phyloP scores from a whole-genome alignment of 2,113 vertebrate genomes.

The Odocoileus virginianus region DNA sequence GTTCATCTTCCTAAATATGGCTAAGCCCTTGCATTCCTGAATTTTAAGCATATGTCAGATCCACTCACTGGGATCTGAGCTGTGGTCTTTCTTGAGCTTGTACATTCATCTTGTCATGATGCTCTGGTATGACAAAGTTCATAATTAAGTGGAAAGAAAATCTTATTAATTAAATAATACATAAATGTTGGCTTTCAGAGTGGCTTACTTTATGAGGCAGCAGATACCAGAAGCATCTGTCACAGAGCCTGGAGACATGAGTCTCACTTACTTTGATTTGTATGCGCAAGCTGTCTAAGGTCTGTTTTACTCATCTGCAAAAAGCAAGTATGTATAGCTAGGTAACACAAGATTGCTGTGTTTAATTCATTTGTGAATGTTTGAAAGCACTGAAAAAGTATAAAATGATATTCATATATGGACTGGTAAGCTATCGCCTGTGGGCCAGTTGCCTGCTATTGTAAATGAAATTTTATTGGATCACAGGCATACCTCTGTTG shows the following conservation, averaged over 20 bases:
- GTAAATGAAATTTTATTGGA: background rate
- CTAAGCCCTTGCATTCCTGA: background rate
- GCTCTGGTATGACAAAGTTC: background rate
- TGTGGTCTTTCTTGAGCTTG: background rate
- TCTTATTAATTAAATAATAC: background rate
- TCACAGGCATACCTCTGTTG: background rate
- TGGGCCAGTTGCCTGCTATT: background rate
- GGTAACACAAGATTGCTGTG: background rate
- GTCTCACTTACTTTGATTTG: background rate
- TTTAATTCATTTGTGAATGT: background rate
- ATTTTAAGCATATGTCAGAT: background rate
- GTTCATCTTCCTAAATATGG: background rate
- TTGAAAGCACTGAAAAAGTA: background rate
- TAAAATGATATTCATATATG: background rate
- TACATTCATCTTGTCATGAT: background rate
- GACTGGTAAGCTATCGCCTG: background rate
- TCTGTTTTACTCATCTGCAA: background rate
- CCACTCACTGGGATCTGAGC: background rate
- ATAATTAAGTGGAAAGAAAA: background rate
- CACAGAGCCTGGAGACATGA: background rate
- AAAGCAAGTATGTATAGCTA: background rate
- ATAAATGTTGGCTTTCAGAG: background rate
- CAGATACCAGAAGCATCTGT: background rate
- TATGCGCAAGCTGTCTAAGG: background rate
- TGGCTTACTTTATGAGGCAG: background rate